Base-by-base conservation (phyloP, 2,113 vertebrate species). In the Antigone vipio region DNA sequence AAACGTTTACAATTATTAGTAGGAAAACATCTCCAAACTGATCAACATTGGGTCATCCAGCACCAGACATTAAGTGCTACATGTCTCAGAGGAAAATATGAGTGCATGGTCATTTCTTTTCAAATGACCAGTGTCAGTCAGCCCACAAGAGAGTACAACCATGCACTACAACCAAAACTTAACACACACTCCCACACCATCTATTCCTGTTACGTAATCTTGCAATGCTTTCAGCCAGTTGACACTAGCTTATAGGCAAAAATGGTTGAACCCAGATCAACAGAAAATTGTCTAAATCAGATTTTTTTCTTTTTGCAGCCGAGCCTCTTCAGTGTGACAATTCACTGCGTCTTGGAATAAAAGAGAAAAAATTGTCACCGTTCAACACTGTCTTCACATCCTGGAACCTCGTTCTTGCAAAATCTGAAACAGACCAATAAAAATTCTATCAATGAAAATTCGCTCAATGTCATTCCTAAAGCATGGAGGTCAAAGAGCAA, bases 371-470 rank as follows among this genome's bases (percentile, higher is more conserved):
- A 92, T 67, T 94, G 95, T 97, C 97, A 85, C 96, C 60, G 15
- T 81, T 94, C 98, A 98, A 97, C 87, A 98, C 95, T 89, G 87
- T 95, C 97, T 98, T 99, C 98, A 99, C 99, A 99, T 99, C 97
- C 99, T 98, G 40, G 99, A 99, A 74, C 99, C 99, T 73, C 99
- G 98, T 94, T 99, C 99, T 98, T 99, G 99, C 97, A 99, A 98
- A 98, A 99, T 99, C 99, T 99, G 98, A 81, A 98, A 97, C 30
- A 97, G 81, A 95, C 7, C 38, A 94, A 82, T 26, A 91, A 86
- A 81, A 64, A 92, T 66, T 53, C 87, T 34, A 55, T 81, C 71
- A 92, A 79, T 89, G 35, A 88, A 83, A 82, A 90, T 95, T 45
- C 44, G 2, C 35, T 86, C 58, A 84, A 4, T 27, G 56, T 88